phyloP scores from a whole-genome alignment of 2,797 vertebrate genomes.

The Remorina albescens region DNA sequence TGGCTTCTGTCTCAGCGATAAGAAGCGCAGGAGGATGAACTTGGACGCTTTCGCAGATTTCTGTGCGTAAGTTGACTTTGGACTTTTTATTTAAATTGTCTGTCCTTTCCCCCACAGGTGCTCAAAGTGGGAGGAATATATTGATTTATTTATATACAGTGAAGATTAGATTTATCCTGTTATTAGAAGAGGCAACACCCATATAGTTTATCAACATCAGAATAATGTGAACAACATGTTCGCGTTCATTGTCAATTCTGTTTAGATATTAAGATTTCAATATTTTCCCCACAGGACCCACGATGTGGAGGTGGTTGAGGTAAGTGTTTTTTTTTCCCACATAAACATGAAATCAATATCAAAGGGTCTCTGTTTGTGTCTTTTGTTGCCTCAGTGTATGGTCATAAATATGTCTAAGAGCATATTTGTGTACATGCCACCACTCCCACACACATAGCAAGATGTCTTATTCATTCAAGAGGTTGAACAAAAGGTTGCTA shows the following conservation, averaged over 20 bases:
- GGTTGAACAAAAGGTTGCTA: not conserved
- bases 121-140: not conserved
- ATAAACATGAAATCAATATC: not conserved
- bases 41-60: conserved; percentile 77
- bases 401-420: not conserved
- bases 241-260: not conserved
- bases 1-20: conserved; percentile 84
- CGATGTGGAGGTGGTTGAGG: conserved; percentile 81
- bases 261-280: not conserved
- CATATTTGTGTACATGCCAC: not conserved
- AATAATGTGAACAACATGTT: not conserved
- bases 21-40: conserved; percentile 83
- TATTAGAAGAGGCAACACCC: not conserved
- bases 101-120: too few species aligned
- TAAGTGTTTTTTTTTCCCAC: conserved; percentile 48
- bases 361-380: not conserved
- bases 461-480: not conserved
- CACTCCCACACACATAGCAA: not conserved
- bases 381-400: not conserved
- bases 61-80: conserved; percentile 79
- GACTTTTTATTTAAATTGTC: not conserved
- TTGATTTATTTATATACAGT: not conserved
- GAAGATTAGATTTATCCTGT: not conserved
- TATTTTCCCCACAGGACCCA: conserved; percentile 61
- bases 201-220: not conserved